These are phyloP conservation scores for Pyrgilauda ruficollis DNA, from an alignment of 2,113 vertebrate genomes.

Conservation along the genomic window DNA sequence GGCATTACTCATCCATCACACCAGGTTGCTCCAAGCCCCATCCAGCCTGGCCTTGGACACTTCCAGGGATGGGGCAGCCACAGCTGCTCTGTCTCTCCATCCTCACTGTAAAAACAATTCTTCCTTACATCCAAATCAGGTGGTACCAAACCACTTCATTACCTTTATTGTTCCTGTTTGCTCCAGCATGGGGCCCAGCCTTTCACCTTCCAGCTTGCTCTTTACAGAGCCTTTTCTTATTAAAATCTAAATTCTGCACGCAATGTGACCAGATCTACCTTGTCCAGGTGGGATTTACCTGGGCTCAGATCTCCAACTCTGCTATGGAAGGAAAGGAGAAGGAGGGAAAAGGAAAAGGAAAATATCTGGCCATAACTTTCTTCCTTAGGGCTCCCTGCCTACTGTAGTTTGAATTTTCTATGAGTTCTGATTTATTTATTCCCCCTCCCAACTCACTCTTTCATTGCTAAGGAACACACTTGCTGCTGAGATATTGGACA, in stretches of 20 bases:
- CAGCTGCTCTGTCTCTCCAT: neutral
- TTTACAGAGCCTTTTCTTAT: neutral
- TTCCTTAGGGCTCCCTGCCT: neutral
- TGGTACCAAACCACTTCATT: neutral
- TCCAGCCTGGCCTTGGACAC: neutral
- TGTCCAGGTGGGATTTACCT: too few species aligned
- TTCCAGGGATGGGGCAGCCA: neutral
- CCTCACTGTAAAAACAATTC: neutral
- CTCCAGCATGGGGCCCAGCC: neutral
- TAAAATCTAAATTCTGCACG: neutral
- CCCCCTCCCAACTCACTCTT: neutral
- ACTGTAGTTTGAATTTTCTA: neutral
- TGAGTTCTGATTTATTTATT: neutral
- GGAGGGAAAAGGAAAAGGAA: neutral
- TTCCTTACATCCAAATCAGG: neutral
- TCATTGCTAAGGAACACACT: neutral
- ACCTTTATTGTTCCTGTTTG: fast-evolving
- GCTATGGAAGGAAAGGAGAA: too few species aligned
- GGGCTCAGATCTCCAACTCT: too few species aligned
- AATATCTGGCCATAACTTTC: neutral
- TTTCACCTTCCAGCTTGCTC: neutral
- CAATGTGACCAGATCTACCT: neutral
- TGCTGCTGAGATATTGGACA: neutral
- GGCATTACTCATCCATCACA: too few species aligned
- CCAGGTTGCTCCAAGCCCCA: neutral